Conservation (phyloP, 2,888 invertebrate genomes). For the Dynastes tityus region DNA sequence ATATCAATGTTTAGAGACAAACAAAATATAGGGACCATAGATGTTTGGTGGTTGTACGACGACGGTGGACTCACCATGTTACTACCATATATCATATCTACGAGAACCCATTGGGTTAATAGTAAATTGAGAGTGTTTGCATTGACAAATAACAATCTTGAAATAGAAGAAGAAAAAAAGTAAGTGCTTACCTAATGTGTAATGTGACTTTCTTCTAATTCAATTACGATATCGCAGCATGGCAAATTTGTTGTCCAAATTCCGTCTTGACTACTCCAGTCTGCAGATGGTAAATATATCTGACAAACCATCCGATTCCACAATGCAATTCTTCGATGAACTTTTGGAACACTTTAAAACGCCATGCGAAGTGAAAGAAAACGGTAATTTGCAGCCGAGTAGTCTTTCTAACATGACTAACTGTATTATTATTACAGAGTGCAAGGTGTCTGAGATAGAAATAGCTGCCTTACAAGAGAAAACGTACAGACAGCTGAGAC, state of each 20-base stretch:
- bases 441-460: conserved; percentile 82
- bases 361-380: conserved; percentile 62
- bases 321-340: conserved; percentile 82
- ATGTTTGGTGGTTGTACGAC: conserved; percentile 59
- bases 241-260: conserved; percentile 93
- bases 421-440: conserved; percentile 70
- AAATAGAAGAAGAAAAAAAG: conserved; percentile 88
- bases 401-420: neutral
- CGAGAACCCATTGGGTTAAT: conserved; percentile 77
- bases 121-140: conserved; percentile 83
- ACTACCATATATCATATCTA: conserved; percentile 81
- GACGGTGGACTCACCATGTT: conserved; percentile 75
- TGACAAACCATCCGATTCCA: conserved; percentile 84
- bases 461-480: conserved; percentile 85
- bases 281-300: conserved; percentile 93
- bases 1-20: conserved; percentile 85
- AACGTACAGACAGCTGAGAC: conserved; percentile 91
- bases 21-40: conserved; percentile 78
- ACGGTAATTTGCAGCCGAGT: conserved; percentile 57
- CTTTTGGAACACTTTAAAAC: conserved; percentile 80
- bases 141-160: conserved; percentile 84
- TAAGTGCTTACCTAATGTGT: conserved; percentile 65
- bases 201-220: too few species aligned
- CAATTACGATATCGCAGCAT: conserved; percentile 76
- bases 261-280: conserved; percentile 94